Conservation (phyloP, 2,797 vertebrate species). For the Peromyscus melanophrys region DNA sequence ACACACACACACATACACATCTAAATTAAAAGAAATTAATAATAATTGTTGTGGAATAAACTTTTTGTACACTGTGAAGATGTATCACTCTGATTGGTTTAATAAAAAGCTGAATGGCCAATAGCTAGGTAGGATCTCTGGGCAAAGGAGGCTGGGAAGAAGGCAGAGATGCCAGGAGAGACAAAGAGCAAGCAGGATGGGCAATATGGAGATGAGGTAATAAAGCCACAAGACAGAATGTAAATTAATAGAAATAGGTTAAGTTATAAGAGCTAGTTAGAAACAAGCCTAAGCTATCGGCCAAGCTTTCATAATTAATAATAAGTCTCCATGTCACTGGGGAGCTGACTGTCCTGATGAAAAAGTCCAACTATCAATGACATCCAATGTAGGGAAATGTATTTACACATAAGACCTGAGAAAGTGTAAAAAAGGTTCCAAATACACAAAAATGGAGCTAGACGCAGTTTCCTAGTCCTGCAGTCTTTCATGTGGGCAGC, state of each 20-base stretch:
- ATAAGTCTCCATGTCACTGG: background rate
- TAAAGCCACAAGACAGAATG: background rate
- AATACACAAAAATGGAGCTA: background rate
- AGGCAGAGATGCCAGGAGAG: background rate
- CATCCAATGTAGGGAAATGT: background rate
- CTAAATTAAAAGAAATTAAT: background rate
- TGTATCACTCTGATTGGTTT: background rate
- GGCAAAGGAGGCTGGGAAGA: background rate
- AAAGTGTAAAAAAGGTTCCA: background rate
- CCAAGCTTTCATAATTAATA: background rate
- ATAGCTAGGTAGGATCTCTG: background rate
- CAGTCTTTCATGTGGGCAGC: background rate
- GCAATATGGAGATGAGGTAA: background rate
- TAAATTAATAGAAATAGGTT: background rate
- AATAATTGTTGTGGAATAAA: background rate
- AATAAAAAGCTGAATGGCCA: background rate
- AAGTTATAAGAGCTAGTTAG: background rate
- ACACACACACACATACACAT: too few species aligned
- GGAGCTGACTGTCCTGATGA: background rate
- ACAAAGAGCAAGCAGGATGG: background rate
- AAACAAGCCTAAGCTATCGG: background rate
- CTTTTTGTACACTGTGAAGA: background rate
- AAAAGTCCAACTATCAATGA: background rate
- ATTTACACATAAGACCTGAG: background rate
- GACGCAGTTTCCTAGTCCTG: too few species aligned